Evolutionary conservation across 2,888 invertebrate species (phyloP).

Genomic region (Onchidella celtica): DNA sequence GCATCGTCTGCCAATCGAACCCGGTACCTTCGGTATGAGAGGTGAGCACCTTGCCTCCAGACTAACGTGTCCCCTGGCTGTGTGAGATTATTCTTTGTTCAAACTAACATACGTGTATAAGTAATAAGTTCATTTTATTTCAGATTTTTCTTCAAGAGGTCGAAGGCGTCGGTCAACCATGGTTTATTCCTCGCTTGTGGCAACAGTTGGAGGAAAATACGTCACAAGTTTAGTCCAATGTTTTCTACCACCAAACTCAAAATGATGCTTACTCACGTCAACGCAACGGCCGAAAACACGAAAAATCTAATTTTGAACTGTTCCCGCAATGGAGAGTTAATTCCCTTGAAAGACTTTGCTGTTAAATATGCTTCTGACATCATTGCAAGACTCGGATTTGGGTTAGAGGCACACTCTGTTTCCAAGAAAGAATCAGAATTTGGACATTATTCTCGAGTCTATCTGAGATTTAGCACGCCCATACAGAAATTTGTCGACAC

Average conservation of each 20-base stretch:
- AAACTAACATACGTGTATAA: too few relatives aligned
- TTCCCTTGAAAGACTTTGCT: not conserved
- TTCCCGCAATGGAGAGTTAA: not conserved
- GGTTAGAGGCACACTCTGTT: not conserved
- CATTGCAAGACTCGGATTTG: slow-evolving; percentile 1
- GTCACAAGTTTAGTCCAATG: slow-evolving; percentile 1
- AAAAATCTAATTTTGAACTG: not conserved
- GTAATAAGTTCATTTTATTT: too few relatives aligned
- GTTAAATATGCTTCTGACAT: slow-evolving; percentile 1
- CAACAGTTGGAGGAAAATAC: not conserved
- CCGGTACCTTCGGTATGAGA: too few relatives aligned
- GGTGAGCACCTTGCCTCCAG: too few relatives aligned
- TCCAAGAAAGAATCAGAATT: not conserved
- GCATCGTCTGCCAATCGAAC: too few relatives aligned
- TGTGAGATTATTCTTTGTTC: too few relatives aligned
- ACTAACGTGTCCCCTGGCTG: too few relatives aligned
- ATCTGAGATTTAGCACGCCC: not conserved
- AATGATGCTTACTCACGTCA: not conserved
- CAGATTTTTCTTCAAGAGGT: not conserved
- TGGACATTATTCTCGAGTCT: not conserved
- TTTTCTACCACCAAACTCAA: not conserved
- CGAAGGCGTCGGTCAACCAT: not conserved
- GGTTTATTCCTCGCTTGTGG: not conserved
- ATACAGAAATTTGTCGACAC: not conserved
- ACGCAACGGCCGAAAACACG: not conserved